These are phyloP conservation scores for Dicyrtoma fusca DNA, from an alignment of 2,888 invertebrate species.

Conservation along the genomic window DNA sequence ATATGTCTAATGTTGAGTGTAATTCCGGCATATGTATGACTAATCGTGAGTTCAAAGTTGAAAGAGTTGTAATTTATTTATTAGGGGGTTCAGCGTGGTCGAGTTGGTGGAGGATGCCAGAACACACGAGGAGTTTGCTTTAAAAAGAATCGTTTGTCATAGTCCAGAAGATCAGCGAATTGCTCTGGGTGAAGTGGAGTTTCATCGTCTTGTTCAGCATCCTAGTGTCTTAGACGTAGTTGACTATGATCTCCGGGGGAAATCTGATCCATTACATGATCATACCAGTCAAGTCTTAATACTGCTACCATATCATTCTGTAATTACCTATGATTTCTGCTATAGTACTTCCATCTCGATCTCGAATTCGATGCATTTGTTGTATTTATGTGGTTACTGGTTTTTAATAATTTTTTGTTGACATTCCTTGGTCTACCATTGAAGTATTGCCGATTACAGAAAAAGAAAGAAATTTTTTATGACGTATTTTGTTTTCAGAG, in stretches of 20 bases:
- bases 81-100: slow-evolving; percentile 79
- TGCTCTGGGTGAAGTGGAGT: slow-evolving; percentile 70
- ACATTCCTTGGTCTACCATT: too few species aligned
- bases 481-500: slow-evolving; percentile 61
- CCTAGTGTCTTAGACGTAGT: slow-evolving; percentile 74
- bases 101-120: slow-evolving; percentile 72
- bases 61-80: too few species aligned
- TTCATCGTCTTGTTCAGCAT: slow-evolving; percentile 71
- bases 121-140: slow-evolving; percentile 71
- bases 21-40: too few species aligned
- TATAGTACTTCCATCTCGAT: too few species aligned
- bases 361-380: too few species aligned
- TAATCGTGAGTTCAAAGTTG: too few species aligned
- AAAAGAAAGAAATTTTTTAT: too few species aligned
- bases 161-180: slow-evolving; percentile 72
- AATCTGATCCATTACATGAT: slow-evolving; percentile 69
- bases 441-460: too few species aligned
- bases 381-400: too few species aligned
- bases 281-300: slow-evolving; percentile 73
- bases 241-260: slow-evolving; percentile 69
- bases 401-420: neutral
- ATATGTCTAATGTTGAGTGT: slow-evolving; percentile 43
- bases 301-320: slow-evolving; percentile 74
- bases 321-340: slow-evolving; percentile 57
- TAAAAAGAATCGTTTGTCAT: slow-evolving; percentile 81